Base-by-base conservation (phyloP, 2,113 vertebrate species). In the Cygnus buccinator region DNA sequence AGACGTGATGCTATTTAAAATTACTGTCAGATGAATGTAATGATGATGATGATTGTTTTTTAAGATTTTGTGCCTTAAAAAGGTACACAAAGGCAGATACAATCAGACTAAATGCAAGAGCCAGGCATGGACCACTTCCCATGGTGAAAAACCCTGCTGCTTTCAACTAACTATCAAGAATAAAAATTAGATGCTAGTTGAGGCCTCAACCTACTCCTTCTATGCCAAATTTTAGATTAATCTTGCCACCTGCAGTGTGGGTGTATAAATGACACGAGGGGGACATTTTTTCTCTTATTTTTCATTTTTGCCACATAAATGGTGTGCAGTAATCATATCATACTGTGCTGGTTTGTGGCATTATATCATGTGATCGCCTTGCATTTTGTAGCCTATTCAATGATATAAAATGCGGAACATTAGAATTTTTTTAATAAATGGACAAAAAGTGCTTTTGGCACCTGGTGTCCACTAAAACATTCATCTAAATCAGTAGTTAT, bases 171-270 rank as follows among this genome's bases (percentile, higher is more conserved):
- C 82, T 90, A 29, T 62, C 50, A 82, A 89, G 92, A 96, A 95
- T 97, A 95, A 97, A 97, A 96, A 96, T 96, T 84, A 96, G 82
- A 80, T 95, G 41, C 74, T 96, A 91, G 62, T 91, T 87, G 78
- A 95, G 81, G 76, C 33, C 93, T 96, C 95, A 96, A 25, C 88
- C 88, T 97, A 58, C 70, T 96, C 25, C 91, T 94, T 96, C 89
- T 91, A 11, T 96, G 95, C 93, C 92, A 96, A 86, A 93, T 86
- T 93, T 82, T 87, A 89, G 92, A 96, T 84, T 96, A 84, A 48
- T 93, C 79, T 80, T 93, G 55, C 70, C 61, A 65, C 74, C 80
- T 89, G 68, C 26, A 20, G 58, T 57, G 84, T 63, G 87, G 59
- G 43, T 67, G 22, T 78, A 50, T 93, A 71, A 93, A 58, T 71